Evolutionary conservation across 2,113 vertebrate species (phyloP).

Genomic region (Xyliphius kryptos): DNA sequence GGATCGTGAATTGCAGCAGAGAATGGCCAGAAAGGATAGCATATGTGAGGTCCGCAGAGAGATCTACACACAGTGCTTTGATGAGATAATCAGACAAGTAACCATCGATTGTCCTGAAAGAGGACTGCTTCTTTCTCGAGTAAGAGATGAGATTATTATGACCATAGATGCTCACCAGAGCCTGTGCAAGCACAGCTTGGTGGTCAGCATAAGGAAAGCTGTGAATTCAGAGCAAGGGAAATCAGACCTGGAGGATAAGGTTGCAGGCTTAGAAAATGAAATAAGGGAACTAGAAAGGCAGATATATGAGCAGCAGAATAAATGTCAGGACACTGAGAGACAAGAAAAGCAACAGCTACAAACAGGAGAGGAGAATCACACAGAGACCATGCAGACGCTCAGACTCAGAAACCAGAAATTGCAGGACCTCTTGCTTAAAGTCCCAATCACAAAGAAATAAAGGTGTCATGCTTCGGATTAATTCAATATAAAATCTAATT

Average conservation of each 20-base stretch:
- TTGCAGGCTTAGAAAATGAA: conserved; percentile 72
- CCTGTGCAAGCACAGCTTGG: conserved; percentile 78
- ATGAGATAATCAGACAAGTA: conserved; percentile 87
- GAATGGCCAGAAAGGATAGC: conserved; percentile 78
- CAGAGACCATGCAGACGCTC: too few relatives aligned
- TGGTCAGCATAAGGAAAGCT: conserved; percentile 82
- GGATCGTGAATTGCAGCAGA: conserved; percentile 73
- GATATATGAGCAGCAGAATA: conserved; percentile 74
- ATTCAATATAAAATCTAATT: too few relatives aligned
- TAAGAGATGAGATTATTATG: conserved; percentile 84
- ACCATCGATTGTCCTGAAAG: conserved; percentile 85
- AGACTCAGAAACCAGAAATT: too few relatives aligned
- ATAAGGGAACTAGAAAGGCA: conserved; percentile 71
- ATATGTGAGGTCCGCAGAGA: conserved; percentile 85
- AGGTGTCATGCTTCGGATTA: too few relatives aligned
- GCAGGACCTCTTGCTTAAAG: too few relatives aligned
- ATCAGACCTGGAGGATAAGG: conserved; percentile 70
- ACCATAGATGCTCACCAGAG: conserved; percentile 79
- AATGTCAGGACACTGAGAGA: conserved; percentile 71
- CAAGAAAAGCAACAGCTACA: conserved; percentile 69
- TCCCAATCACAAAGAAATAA: too few relatives aligned
- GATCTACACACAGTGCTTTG: conserved; percentile 89
- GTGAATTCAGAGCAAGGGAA: conserved; percentile 77
- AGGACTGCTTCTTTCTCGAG: conserved; percentile 77
- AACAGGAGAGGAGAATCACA: conserved; percentile 80